Conservation (phyloP, 2,113 vertebrate genomes). For the Corydoras maculifer region DNA sequence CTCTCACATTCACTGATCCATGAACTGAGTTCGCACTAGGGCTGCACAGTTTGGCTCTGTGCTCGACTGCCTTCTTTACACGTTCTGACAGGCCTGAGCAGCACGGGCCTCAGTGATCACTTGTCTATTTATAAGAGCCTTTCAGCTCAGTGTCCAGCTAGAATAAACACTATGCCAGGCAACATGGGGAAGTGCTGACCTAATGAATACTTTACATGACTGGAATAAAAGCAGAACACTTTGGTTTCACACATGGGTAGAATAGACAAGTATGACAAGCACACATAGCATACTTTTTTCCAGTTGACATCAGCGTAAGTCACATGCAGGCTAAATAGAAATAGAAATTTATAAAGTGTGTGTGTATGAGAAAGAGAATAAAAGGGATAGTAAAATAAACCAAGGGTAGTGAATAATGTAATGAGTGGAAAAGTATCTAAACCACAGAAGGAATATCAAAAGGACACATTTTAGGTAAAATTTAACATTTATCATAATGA, state of each 20-base stretch:
- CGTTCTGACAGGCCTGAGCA: slow-evolving; percentile 70
- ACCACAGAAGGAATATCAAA: too few species aligned
- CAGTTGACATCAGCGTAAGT: slow-evolving; percentile 61
- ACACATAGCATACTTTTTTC: slow-evolving; percentile 45
- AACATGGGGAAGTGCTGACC: slow-evolving; percentile 65
- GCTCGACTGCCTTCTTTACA: slow-evolving; percentile 53
- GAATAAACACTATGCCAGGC: slow-evolving; percentile 68
- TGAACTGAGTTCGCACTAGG: slow-evolving; percentile 33
- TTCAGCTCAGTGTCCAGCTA: slow-evolving; percentile 65
- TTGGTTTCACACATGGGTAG: slow-evolving; percentile 35
- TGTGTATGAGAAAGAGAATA: background rate
- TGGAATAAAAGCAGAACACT: slow-evolving; percentile 54
- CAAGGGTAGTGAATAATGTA: too few species aligned
- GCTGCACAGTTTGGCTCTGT: slow-evolving; percentile 9
- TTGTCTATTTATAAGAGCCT: slow-evolving; percentile 62
- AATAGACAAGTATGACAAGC: slow-evolving; percentile 4
- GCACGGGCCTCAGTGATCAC: slow-evolving; percentile 55
- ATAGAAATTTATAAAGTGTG: slow-evolving; percentile 19
- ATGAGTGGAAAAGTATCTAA: too few species aligned
- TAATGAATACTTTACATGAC: slow-evolving; percentile 61
- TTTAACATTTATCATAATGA: too few species aligned
- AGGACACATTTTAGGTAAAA: too few species aligned
- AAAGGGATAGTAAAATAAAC: too few species aligned
- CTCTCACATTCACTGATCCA: slow-evolving; percentile 32
- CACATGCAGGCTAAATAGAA: slow-evolving; percentile 54